Evolutionary conservation across 2,113 vertebrate genomes (phyloP), one percentile per base, ranked within the genome.

Genomic region (Pterocles orientalis): DNA sequence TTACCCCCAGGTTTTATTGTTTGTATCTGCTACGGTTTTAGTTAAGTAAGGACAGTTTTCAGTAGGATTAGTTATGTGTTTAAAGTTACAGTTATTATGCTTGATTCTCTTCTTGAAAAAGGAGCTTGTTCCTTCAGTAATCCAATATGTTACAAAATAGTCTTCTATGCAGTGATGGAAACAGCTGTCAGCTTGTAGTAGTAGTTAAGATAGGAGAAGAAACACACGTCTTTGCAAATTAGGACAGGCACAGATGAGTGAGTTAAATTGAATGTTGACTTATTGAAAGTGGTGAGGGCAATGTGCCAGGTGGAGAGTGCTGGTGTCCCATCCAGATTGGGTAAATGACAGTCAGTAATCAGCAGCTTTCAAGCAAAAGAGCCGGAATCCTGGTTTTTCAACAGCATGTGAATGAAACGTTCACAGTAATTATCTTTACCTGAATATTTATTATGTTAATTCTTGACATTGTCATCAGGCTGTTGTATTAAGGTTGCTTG

Each of bases 161-260:
- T 57, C 8, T 57, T 73, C 34, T 65, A 10, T 14, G 28, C 36
- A 86, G 79, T 12, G 39, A 17, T 72, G 7, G 58, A 70, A 86
- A 70, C 53, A 76, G 18, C 14, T 7, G 3, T 36, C 73, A 64
- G 43, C n/a, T 92, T 92, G 88, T 75, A 83, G 43, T 16, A 50
- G 17, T 19, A 36, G 56, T 34, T 45, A 18, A 18, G n/a, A 47
- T 47, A 58, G 34, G 23, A 82, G 51, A 66, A 60, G n/a, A 54
- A 51, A 54, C 14, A 36, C 0, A 3, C 0, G 0, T 18, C 24
- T 76, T 54, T 62, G n/a, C 68, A 36, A 34, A 70, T 39, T 17
- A 8, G 64, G 86, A 39, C 39, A 53, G 70, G 41, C 13, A 41
- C 24, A 72, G 93, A 68, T 0, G 9, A 61, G 25, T 26, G 21